Conservation (phyloP, 2,888 invertebrate species). For the Hirtodrosophila duncani region DNA sequence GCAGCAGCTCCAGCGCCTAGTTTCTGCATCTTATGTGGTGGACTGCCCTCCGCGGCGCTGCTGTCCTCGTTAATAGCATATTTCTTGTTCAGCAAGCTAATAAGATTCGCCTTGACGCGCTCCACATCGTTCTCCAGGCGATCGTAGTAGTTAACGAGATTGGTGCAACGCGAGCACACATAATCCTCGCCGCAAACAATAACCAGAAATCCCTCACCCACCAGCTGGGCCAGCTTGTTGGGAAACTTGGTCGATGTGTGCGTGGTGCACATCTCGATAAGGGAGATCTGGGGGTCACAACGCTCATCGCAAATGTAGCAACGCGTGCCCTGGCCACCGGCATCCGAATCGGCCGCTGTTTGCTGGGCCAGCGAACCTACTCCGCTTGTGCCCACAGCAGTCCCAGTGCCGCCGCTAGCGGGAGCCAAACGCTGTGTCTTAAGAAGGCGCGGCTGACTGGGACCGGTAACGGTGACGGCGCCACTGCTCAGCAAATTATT, state of each 20-base stretch:
- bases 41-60: slow-evolving; percentile 51
- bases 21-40: slow-evolving; percentile 78
- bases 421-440: slow-evolving; percentile 60
- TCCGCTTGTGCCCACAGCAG: slow-evolving; percentile 22
- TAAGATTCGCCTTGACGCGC: slow-evolving; percentile 76
- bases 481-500: slow-evolving; percentile 78
- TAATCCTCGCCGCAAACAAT: slow-evolving; percentile 79
- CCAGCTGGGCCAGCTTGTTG: slow-evolving; percentile 79
- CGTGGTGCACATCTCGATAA: slow-evolving; percentile 77
- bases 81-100: slow-evolving; percentile 77
- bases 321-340: slow-evolving; percentile 50
- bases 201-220: slow-evolving; percentile 79
- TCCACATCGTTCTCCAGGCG: slow-evolving; percentile 79
- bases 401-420: slow-evolving; percentile 27
- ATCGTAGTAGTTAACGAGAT: slow-evolving; percentile 79
- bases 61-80: slow-evolving; percentile 77
- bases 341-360: slow-evolving; percentile 40
- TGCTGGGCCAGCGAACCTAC: slow-evolving; percentile 43
- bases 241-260: slow-evolving; percentile 79
- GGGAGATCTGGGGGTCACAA: slow-evolving; percentile 71
- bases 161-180: slow-evolving; percentile 78
- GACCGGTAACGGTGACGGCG: slow-evolving; percentile 78
- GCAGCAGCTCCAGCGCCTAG: slow-evolving; percentile 69
- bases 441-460: slow-evolving; percentile 77
- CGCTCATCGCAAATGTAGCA: slow-evolving; percentile 79